phyloP scores from a whole-genome alignment of 2,888 invertebrate species.

The Micropterix aruncella region DNA sequence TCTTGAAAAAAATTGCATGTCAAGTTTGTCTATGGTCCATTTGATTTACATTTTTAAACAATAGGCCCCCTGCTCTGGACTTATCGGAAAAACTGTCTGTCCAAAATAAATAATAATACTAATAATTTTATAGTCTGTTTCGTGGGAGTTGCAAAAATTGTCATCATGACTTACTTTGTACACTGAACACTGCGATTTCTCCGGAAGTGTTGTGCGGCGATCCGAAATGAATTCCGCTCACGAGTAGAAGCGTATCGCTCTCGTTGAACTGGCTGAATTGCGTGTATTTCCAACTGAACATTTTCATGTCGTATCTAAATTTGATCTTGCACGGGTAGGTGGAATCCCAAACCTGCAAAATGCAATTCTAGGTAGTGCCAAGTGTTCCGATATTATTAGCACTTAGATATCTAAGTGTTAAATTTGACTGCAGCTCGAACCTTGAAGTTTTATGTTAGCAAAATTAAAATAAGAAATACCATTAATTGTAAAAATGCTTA shows the following conservation, averaged over 20 bases:
- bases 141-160: no score
- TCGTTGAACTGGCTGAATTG: constrained; percentile 79
- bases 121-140: no score
- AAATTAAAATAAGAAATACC: no score
- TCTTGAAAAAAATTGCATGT: no score
- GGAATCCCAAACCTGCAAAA: constrained; percentile 60
- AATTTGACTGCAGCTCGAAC: neutral
- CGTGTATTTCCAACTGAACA: constrained; percentile 73
- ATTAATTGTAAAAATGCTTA: no score
- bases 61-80: no score
- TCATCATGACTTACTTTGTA: constrained; percentile 38
- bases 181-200: constrained; percentile 75
- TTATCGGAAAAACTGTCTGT: no score
- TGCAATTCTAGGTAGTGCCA: no score
- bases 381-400: neutral
- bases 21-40: no score
- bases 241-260: constrained; percentile 62
- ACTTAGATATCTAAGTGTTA: neutral
- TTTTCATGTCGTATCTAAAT: constrained; percentile 63
- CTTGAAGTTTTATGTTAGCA: no score
- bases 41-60: no score
- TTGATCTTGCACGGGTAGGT: constrained; percentile 52
- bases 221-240: constrained; percentile 75
- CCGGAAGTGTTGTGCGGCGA: constrained; percentile 64
- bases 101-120: no score